Conservation (phyloP, 1,140 invertebrate species). For the Alviniconcha marisindica region DNA sequence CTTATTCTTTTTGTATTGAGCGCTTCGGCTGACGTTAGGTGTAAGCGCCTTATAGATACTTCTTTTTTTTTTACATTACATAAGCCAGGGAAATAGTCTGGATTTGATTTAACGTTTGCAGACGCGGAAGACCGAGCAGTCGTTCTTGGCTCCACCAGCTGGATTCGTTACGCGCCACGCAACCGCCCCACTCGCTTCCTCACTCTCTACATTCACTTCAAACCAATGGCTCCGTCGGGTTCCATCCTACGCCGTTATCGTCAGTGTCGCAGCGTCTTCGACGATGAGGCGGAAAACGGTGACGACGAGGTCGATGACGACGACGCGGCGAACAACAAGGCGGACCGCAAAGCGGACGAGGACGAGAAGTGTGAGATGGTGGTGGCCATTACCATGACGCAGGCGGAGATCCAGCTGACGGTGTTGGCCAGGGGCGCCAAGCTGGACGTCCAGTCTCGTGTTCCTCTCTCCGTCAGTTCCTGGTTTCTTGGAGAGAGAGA, state of each 20-base stretch:
- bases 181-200: constrained; percentile 38
- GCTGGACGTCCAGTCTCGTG: constrained; percentile 12
- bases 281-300: neutral
- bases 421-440: constrained; percentile 12
- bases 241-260: constrained; percentile 28
- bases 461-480: constrained; percentile 17
- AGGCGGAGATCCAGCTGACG: neutral
- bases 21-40: too few relatives aligned
- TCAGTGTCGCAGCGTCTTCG: constrained; percentile 28
- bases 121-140: constrained; percentile 42
- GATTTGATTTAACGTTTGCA: neutral
- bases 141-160: constrained; percentile 37
- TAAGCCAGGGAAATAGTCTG: too few relatives aligned
- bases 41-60: too few relatives aligned
- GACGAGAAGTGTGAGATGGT: constrained; percentile 24
- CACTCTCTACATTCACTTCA: constrained; percentile 43
- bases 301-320: neutral
- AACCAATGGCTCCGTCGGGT: constrained; percentile 25
- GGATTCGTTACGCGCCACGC: constrained; percentile 33
- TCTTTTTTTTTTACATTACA: too few relatives aligned
- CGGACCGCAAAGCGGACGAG: neutral
- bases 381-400: neutral
- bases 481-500: too few relatives aligned
- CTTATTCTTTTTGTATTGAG: too few relatives aligned
- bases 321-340: neutral